Evolutionary conservation across 2,113 vertebrate species (phyloP).

Genomic region (Tylochromis polylepis): DNA sequence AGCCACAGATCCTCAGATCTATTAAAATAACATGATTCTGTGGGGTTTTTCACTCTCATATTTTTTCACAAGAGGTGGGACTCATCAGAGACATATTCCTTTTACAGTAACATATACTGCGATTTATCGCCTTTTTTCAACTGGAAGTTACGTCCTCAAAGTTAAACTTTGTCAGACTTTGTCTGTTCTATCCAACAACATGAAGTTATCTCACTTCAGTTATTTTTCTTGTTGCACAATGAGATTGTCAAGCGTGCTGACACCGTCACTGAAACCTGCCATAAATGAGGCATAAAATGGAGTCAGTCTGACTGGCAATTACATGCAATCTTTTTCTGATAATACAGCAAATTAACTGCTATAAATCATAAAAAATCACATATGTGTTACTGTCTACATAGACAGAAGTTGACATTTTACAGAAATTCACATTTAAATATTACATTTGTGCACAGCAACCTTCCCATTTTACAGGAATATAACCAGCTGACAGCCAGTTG

Average conservation of each 20-base stretch:
- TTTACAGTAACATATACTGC: neutral
- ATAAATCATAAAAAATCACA: neutral
- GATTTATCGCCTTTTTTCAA: neutral
- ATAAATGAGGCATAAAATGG: neutral
- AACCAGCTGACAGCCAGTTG: neutral
- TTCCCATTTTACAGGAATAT: neutral
- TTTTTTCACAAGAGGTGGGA: neutral
- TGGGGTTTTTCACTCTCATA: neutral
- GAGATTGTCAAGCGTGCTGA: neutral
- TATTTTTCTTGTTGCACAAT: too few species aligned
- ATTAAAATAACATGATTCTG: neutral
- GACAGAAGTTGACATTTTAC: neutral
- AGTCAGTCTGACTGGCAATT: neutral
- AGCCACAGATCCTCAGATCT: neutral
- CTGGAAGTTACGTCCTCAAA: neutral
- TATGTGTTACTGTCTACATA: neutral
- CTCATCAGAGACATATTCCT: neutral
- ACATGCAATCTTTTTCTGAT: neutral
- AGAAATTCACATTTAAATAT: neutral
- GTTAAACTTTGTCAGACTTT: neutral
- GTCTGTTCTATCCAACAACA: neutral
- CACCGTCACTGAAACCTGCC: neutral
- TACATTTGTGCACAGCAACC: neutral
- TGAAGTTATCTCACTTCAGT: too few species aligned
- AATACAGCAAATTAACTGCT: neutral